Evolutionary conservation across 2,888 invertebrate species (phyloP).

Genomic region (Spilosoma lubricipeda): DNA sequence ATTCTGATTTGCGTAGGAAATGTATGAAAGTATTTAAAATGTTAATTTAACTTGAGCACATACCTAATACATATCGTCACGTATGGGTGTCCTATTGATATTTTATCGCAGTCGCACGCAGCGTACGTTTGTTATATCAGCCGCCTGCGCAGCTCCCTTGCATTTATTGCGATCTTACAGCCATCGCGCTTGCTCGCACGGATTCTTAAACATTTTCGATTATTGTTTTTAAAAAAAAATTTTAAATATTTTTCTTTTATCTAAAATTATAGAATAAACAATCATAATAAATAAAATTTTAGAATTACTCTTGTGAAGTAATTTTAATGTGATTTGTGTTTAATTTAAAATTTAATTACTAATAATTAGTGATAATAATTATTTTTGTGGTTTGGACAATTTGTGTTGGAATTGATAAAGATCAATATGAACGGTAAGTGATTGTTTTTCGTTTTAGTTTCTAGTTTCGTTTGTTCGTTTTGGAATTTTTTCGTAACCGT

Average conservation of each 20-base stretch:
- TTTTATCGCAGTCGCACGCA: conserved; percentile 38
- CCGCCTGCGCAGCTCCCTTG: conserved; percentile 43
- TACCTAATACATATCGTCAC: conserved; percentile 36
- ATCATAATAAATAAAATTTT: not conserved
- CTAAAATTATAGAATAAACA: not conserved
- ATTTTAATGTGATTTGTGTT: conserved; percentile 41
- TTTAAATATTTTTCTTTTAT: not conserved
- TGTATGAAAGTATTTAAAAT: not conserved
- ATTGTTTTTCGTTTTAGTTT: conserved; percentile 12
- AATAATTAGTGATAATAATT: conserved; percentile 33
- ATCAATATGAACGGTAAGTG: conserved; percentile 47
- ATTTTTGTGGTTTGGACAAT: conserved; percentile 36
- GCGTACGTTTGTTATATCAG: conserved; percentile 54
- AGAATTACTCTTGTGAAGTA: not conserved
- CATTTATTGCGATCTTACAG: conserved; percentile 55
- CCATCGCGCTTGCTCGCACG: conserved; percentile 52
- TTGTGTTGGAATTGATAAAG: conserved; percentile 43
- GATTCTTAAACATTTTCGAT: not conserved
- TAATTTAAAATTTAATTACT: conserved; percentile 13
- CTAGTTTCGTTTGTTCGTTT: not conserved
- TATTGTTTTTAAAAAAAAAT: conserved; percentile 13
- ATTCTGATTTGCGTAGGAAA: not conserved
- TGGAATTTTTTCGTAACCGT: conserved; percentile 3
- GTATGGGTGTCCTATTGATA: conserved; percentile 40
- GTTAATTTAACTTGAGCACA: not conserved